Conservation (phyloP, 2,113 vertebrate species). For the Carollia perspicillata region DNA sequence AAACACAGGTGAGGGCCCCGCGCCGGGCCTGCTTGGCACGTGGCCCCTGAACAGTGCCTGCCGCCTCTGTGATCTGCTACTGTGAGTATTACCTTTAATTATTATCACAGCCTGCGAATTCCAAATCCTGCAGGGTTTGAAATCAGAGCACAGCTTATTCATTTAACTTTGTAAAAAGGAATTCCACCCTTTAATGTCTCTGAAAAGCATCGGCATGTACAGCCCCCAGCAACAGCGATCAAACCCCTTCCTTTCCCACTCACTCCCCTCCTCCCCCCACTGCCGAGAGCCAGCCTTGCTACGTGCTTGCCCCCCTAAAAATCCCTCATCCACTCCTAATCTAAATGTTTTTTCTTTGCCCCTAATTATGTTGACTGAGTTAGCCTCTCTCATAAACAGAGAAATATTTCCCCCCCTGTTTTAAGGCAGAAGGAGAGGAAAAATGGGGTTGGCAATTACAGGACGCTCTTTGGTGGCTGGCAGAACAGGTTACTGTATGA, state of each 20-base stretch:
- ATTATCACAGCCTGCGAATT: neutral
- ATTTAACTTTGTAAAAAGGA: conserved; percentile 1
- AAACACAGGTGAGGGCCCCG: neutral
- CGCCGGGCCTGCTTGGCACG: neutral
- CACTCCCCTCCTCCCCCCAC: neutral
- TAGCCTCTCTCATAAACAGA: neutral
- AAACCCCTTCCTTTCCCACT: neutral
- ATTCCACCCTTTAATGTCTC: neutral
- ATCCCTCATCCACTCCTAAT: neutral
- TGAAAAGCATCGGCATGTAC: neutral
- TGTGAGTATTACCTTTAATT: neutral
- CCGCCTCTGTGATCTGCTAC: neutral
- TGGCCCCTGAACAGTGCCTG: rapidly evolving
- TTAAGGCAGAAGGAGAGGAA: neutral
- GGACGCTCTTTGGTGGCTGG: neutral
- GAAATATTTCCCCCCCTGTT: neutral
- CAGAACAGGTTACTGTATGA: neutral
- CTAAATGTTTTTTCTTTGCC: neutral
- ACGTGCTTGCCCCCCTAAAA: neutral
- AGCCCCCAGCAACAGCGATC: neutral
- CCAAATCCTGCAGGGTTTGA: neutral
- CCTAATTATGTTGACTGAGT: neutral
- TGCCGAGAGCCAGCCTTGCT: neutral
- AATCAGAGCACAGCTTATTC: neutral
- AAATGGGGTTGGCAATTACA: neutral